Evolutionary conservation across 1,140 invertebrate species (phyloP), one percentile per base, ranked within the genome.

Genomic region (Parasteatoda tepidariorum): DNA sequence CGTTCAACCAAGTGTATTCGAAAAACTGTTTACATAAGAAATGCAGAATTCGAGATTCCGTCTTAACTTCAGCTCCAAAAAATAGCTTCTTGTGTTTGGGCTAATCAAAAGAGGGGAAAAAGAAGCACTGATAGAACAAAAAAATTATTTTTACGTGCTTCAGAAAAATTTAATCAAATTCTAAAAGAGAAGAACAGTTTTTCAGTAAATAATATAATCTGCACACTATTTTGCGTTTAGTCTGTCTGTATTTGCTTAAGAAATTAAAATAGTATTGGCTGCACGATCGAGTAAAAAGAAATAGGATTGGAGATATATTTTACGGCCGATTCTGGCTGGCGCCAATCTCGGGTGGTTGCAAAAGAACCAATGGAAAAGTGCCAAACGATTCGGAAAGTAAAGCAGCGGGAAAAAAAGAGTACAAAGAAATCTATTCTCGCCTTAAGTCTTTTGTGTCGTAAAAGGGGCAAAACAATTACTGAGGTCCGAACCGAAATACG

Each of bases 401-500:
- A 15, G 68, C 30, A 55, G 57, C 28, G 57, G 24, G 68, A 71
- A 71, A 71, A 71, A 71, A 55, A 71, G 33, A 71, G 15, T 30
- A 48, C 33, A 66, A 18, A 78, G 62, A 55, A 78, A 78, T 68
- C 66, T 68, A 79, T 79, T 79, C 62, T 62, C 61, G 26, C 55
- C 71, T 74, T 57, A 68, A 68, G 76, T 68, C 62, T 68, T n/a
- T 59, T 24, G 62, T 28, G 76, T 79, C 76, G 33, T 79, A 79
- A 79, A 79, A 68, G 41, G 62, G 76, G n/a, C 62, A 48, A 79
- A 79, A 79, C 76, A 79, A 79, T 79, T 79, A 79, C 76, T 34
- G 64, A 22, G 74, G 74, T 64, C 34, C 74, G 61, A 64, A 61
- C 71, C 55, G 71, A 66, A 78, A 78, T 66, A 66, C 34, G 74